These are phyloP conservation scores for Mesoligia furuncula DNA, from an alignment of 2,888 invertebrate genomes.

Conservation along the genomic window DNA sequence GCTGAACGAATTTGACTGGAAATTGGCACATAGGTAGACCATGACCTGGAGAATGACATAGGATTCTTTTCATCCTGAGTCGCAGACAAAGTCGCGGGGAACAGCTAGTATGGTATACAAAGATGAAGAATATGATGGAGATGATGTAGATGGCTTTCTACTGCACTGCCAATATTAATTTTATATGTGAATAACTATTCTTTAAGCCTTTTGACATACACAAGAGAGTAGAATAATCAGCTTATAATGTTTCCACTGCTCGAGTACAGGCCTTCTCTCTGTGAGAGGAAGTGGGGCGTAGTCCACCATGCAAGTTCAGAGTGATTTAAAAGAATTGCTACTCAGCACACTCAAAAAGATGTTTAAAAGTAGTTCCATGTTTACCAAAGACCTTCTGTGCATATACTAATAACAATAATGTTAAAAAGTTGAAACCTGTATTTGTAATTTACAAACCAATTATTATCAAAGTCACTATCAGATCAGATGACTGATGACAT, in stretches of 20 bases:
- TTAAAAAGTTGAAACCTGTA: neutral
- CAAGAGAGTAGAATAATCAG: neutral
- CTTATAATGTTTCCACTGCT: neutral
- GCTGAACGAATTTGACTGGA: neutral
- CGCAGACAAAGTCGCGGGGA: neutral
- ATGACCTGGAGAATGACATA: neutral
- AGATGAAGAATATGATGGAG: too few relatives aligned
- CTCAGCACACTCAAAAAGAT: too few relatives aligned
- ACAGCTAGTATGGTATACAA: neutral
- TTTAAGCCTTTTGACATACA: neutral
- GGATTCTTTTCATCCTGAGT: neutral
- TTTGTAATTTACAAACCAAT: neutral
- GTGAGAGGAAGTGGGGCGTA: too few relatives aligned
- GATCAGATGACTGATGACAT: slow-evolving; percentile 22
- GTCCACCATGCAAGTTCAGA: neutral
- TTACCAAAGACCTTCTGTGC: neutral
- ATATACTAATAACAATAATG: neutral
- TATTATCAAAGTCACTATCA: slow-evolving; percentile 14
- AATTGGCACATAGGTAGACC: neutral
- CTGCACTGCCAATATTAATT: neutral
- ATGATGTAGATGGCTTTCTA: too few relatives aligned
- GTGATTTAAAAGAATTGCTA: neutral
- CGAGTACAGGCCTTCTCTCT: too few relatives aligned
- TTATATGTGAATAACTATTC: neutral
- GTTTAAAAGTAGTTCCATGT: neutral